Conservation (phyloP, 2,888 invertebrate species). For the Oscheius myriophilus region DNA sequence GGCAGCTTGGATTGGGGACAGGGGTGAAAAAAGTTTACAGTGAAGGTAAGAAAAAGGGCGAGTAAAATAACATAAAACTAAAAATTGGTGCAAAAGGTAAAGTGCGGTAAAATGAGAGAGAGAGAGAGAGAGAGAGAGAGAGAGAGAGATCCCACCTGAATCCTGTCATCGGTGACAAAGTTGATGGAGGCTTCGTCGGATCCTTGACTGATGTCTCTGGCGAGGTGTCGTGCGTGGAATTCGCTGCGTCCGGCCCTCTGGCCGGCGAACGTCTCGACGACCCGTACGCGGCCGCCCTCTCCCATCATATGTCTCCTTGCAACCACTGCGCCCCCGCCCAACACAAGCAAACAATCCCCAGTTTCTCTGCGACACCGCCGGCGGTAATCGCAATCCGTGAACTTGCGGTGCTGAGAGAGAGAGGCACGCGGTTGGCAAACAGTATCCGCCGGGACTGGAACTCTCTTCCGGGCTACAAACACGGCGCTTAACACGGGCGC, state of each 20-base stretch:
- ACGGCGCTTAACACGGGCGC: conserved; percentile 12
- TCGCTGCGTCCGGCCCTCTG: conserved; percentile 25
- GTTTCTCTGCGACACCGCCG: conserved; percentile 13
- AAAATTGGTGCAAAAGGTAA: background rate
- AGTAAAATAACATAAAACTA: too few relatives aligned
- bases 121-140: conserved; percentile 15
- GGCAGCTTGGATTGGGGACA: too few relatives aligned
- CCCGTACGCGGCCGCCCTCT: conserved; percentile 31
- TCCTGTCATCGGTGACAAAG: conserved; percentile 66
- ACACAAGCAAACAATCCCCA: conserved; percentile 23
- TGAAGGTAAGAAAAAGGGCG: too few relatives aligned
- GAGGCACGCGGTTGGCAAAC: conserved; percentile 18
- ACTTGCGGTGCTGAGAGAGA: conserved; percentile 18
- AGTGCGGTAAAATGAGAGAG: background rate
- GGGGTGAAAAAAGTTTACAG: too few relatives aligned
- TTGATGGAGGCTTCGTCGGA: conserved; percentile 68
- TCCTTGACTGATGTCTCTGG: conserved; percentile 42
- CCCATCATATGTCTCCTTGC: conserved; percentile 14
- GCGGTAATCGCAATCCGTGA: conserved; percentile 16
- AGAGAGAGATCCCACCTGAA: conserved; percentile 37
- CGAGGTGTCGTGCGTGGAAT: conserved; percentile 26
- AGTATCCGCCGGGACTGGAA: conserved; percentile 24
- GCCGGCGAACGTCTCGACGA: conserved; percentile 29
- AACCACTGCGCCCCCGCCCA: conserved; percentile 14
- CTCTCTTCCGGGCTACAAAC: conserved; percentile 8